A percentile compares a stretch with the other conserved stretches of the same genome.
Evolutionary conservation across 2,888 invertebrate species (phyloP).

Genomic region (Oscheius sp.): DNA sequence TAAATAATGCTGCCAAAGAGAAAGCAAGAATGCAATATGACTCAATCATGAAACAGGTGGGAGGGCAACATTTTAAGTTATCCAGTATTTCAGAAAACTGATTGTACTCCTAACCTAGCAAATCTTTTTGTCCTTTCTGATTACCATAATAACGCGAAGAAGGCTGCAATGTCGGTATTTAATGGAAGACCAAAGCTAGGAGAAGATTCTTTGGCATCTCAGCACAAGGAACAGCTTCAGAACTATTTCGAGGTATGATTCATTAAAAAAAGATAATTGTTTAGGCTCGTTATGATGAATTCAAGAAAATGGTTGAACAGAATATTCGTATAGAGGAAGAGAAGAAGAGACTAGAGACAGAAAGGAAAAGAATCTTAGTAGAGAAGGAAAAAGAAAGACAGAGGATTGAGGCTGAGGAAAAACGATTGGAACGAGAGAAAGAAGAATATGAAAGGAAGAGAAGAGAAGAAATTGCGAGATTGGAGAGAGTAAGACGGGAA

Average conservation of each 20-base stretch:
- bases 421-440: neutral
- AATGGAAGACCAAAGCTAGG: neutral
- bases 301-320: neutral
- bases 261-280: neutral
- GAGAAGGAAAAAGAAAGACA: conserved; percentile 1
- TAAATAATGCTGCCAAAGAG: conserved; percentile 3
- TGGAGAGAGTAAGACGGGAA: neutral
- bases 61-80: neutral
- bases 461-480: neutral
- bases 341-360: no score
- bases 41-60: conserved; percentile 6
- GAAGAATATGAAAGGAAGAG: neutral
- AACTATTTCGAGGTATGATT: neutral
- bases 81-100: no score
- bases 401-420: neutral
- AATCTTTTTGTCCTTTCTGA: neutral
- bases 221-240: neutral
- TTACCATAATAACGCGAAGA: neutral
- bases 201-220: neutral
- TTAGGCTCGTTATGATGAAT: neutral
- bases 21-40: conserved; percentile 1
- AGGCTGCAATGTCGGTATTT: neutral
- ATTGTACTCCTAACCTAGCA: neutral
- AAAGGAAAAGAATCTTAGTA: neutral
- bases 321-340: conserved; percentile 12